Percentiles rank a stretch among this genome's conserved stretches.
Evolutionary conservation across 2,113 vertebrate species (phyloP).

Genomic region (Scomber scombrus): DNA sequence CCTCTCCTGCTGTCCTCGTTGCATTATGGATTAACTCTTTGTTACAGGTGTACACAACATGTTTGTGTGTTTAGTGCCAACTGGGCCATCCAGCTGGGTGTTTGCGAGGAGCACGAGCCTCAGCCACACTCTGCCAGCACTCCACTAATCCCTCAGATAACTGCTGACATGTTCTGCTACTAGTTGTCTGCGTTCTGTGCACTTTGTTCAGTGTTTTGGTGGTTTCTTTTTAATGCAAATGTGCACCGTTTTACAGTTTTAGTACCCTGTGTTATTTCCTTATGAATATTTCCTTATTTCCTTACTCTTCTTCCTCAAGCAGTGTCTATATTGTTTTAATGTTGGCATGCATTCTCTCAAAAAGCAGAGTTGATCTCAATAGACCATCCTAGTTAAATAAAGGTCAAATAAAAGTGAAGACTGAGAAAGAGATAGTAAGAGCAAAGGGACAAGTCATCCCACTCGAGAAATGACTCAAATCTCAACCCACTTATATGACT

Average conservation of each 20-base stretch:
- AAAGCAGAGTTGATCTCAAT: too few relatives aligned
- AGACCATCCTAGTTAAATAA: not conserved
- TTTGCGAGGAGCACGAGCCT: constrained; percentile 18
- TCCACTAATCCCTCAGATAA: constrained; percentile 56
- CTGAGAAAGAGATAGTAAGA: not conserved
- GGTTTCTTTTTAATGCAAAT: too few relatives aligned
- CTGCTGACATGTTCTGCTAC: constrained; percentile 4
- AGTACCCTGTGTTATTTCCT: too few relatives aligned
- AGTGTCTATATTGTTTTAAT: too few relatives aligned
- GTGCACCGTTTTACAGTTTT: too few relatives aligned
- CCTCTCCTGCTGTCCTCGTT: constrained; percentile 41
- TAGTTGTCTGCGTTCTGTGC: not conserved
- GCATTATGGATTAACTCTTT: constrained; percentile 58
- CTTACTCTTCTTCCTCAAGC: not conserved
- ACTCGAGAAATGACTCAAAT: constrained; percentile 42
- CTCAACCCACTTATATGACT: constrained; percentile 44
- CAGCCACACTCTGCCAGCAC: constrained; percentile 4
- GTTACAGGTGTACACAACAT: constrained; percentile 61
- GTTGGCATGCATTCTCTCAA: not conserved
- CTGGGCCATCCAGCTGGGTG: constrained; percentile 59
- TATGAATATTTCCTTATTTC: not conserved
- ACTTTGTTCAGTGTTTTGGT: not conserved
- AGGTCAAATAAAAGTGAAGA: constrained; percentile 1
- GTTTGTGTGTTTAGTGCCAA: constrained; percentile 63
- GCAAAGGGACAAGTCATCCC: not conserved